Base-by-base conservation (phyloP, 2,888 invertebrate species). In the Hypolimnas misippus region DNA sequence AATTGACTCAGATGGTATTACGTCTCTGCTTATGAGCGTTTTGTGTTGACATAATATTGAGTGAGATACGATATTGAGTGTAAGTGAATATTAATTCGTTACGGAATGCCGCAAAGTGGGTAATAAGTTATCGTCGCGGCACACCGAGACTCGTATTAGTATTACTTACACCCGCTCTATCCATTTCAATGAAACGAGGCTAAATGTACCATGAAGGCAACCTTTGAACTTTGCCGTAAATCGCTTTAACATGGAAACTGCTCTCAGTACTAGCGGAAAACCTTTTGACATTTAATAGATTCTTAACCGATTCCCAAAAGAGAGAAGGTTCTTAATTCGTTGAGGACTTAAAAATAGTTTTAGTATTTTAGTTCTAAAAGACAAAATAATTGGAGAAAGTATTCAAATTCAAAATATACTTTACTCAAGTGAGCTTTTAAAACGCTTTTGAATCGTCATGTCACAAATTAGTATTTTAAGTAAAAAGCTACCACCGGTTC, bases 91-190 rank as follows among this genome's bases (percentile, higher is more conserved):
- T 29, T 25, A 25, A 29, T 49, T 16, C 19, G 8, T 52, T 17
- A 53, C 57, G 57, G 44, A 62, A 57, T 52, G 35, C 62, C 62
- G 44, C 62, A 52, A 52, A 62, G 52, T 57, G 46, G 52, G 52
- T 53, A 56, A 62, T 62, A 62, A 42, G 42, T 62, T 62, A 62
- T 62, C 55, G 57, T 53, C 52, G 52, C 14, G 52, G 52, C 35
- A 38, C 44, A 51, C 57, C 52, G 51, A 57, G 44, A 52, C 62
- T 51, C 56, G 57, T 57, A 62, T 62, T 62, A 57, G 57, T 62
- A 53, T 57, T 35, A 19, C 52, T 61, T 55, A 61, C 61, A 61
- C 46, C 61, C 61, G 55, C 61, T 61, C 55, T 55, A 61, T 61
- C 61, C 53, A 50, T 61, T 55, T 55, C 50, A 61, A 54, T 61